Base-by-base conservation (phyloP, 2,888 invertebrate genomes). In the Prostheceraeus crozeri region DNA sequence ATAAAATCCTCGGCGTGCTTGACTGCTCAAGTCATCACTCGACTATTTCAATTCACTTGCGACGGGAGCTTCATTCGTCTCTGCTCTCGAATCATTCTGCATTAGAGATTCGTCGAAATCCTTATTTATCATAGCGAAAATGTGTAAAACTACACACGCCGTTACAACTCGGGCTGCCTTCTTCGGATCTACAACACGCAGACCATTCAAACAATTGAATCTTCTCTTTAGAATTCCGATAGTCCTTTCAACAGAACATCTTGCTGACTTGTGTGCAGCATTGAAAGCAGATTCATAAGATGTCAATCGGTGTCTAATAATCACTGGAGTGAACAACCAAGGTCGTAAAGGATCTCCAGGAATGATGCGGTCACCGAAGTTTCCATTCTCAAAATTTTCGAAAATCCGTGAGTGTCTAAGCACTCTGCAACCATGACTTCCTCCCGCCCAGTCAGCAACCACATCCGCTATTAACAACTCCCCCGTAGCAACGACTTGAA, bases 391-490 rank as follows among this genome's bases (percentile, higher is more conserved):
- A 48, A 48, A 48, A 48, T 48, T 4, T 23, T 48, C 27, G 48
- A 28, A 30, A 6, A 48, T 48, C 8, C 11, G 11, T 28, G 48
- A 48, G 23, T 48, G 27, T 48, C 14, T 25, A 48, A 16, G 48
- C 28, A 48, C 23, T 28, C 48, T 25, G 28, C 48, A 28, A 4
- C 28, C 48, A 30, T 48, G 48, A 48, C 27, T 48, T 25, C 23
- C 48, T 11, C 48, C 48, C 6, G 48, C 27, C 48, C 48, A 48
- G 14, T 48, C 48, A 28, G 48, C 48, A 48, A 48, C 48, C 25
- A 48, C 48, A 19, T 48, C 4, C 6, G 48, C 48, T 48, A 48
- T 48, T 28, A 48, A 30, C 28, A 48, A 30, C 28, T 16, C 27
- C 28, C 48, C 48, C 27, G 48, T 48, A 30, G 27, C 48, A 30